Evolutionary conservation across 30 jellyfish, hydroid and myxozoan genomes (phyloP).

Genomic region (Aurelia sp.): DNA sequence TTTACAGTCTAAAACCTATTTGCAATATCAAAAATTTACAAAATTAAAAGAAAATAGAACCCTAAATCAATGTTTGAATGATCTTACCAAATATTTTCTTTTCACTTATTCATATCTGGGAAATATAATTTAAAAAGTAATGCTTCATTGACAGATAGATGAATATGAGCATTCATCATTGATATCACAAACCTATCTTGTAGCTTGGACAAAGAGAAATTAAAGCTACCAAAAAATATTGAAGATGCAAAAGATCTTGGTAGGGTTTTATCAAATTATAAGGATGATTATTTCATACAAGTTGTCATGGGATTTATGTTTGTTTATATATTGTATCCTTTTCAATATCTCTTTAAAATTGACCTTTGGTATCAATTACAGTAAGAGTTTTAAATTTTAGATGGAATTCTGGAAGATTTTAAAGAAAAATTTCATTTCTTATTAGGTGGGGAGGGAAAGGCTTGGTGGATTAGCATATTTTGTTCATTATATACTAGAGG

Average conservation of each 20-base stretch:
- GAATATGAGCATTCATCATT: not conserved
- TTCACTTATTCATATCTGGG: not conserved
- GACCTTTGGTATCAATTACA: no score
- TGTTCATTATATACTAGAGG: no score
- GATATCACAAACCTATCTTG: not conserved
- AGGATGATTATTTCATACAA: conserved; percentile 76
- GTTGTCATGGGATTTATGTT: conserved; percentile 73
- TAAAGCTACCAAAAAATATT: conserved; percentile 75
- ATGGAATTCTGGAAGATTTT: no score
- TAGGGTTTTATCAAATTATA: conserved; percentile 75
- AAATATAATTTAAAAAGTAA: not conserved
- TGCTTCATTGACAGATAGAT: not conserved
- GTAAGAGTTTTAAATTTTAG: no score
- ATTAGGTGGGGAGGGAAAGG: no score
- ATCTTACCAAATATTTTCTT: not conserved
- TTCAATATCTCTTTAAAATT: not conserved
- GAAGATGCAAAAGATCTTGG: conserved; percentile 95
- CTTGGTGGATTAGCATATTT: no score
- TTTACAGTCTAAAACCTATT: no score
- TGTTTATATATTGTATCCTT: conserved; percentile 83
- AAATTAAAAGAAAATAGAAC: no score
- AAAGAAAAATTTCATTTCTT: no score
- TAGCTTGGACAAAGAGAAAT: conserved; percentile 69
- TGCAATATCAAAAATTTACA: no score
- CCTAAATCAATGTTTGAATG: no score